Evolutionary conservation across 30 jellyfish, hydroid and myxozoan genomes (phyloP), one percentile per base, ranked within the genome.

Genomic region (Catostylus mosaicus): DNA sequence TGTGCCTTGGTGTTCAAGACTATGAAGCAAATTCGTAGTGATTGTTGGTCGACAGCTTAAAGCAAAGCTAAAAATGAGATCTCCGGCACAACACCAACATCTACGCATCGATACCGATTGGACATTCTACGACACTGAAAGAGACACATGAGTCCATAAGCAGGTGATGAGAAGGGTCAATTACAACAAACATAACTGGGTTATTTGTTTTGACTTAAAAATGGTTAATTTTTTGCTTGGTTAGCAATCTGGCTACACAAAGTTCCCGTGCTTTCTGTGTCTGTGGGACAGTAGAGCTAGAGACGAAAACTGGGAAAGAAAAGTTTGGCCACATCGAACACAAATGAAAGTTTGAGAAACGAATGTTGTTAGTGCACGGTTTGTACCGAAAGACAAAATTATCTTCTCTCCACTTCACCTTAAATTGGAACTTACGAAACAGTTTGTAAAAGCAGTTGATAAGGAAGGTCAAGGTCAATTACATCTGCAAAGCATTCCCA

Each of bases 31-130:
- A 78, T 36, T 26, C 50, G 10, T 69, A 75, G 64, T 80, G 90
- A 30, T 56, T 78, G 48, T 78, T 78, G 33, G 40, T 63, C 32
- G 90, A 78, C 90, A 78, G 84, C 90, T 63, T 88, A 48, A 78
- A 62, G 68, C 33, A 63, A 45, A 23, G 85, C 32, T n/a, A 51
- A 4, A 54, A 52, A 59, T 76, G 60, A 54, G 88, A 54, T 26
- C 34, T 52, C 30, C 78, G 11, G 60, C 88, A 76, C 63, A 43
- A 52, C 78, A 43, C 63, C 77, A 76, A 76, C 61, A 59, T 32
- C 32, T 56, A 51, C 60, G 62, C 79, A 36, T 76, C 36, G 22
- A 56, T 56, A 36, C 82, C 54, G 31, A 76, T 54, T 35, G 88
- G 88, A 24, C 56, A 76, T 57, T 76, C 82, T 2, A 37, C 90